Conservation (phyloP, 2,888 invertebrate genomes). For the Epistrophe eligans region DNA sequence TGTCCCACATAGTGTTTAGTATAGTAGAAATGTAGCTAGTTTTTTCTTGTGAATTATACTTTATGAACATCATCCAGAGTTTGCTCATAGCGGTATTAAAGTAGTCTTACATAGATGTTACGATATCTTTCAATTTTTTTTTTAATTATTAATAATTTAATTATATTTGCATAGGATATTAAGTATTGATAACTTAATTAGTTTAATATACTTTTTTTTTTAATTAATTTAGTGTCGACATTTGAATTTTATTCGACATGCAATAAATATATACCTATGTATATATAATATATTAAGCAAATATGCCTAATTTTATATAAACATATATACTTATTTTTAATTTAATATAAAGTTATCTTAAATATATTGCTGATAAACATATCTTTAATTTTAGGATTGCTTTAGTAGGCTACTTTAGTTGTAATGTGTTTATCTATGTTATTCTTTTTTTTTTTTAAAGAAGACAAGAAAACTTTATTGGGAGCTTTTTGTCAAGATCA, state of each 20-base stretch:
- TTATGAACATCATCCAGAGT: slow-evolving; percentile 74
- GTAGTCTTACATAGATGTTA: slow-evolving; percentile 74
- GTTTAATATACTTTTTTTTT: slow-evolving; percentile 51
- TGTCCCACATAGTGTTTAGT: slow-evolving; percentile 77
- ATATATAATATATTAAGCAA: slow-evolving; percentile 60
- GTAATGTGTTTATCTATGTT: slow-evolving; percentile 54
- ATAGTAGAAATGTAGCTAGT: slow-evolving; percentile 79
- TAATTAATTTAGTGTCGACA: slow-evolving; percentile 68
- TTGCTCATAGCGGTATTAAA: slow-evolving; percentile 75
- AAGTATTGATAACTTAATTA: slow-evolving; percentile 70
- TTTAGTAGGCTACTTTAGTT: slow-evolving; percentile 74
- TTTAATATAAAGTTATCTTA: slow-evolving; percentile 58
- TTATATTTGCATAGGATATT: slow-evolving; percentile 75
- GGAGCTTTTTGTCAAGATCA: slow-evolving; percentile 70
- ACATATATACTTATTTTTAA: slow-evolving; percentile 59
- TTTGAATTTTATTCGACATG: slow-evolving; percentile 59
- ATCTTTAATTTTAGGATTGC: slow-evolving; percentile 74
- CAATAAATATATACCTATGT: slow-evolving; percentile 66
- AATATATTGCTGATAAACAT: slow-evolving; percentile 70
- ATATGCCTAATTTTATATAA: slow-evolving; percentile 61
- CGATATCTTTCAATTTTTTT: slow-evolving; percentile 60
- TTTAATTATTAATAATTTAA: slow-evolving; percentile 49
- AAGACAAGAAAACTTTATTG: slow-evolving; percentile 74
- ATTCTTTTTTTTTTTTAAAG: slow-evolving; percentile 26
- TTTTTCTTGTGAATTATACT: slow-evolving; percentile 72